phyloP scores from a whole-genome alignment of 2,888 invertebrate genomes.

The Ormia ochracea region DNA sequence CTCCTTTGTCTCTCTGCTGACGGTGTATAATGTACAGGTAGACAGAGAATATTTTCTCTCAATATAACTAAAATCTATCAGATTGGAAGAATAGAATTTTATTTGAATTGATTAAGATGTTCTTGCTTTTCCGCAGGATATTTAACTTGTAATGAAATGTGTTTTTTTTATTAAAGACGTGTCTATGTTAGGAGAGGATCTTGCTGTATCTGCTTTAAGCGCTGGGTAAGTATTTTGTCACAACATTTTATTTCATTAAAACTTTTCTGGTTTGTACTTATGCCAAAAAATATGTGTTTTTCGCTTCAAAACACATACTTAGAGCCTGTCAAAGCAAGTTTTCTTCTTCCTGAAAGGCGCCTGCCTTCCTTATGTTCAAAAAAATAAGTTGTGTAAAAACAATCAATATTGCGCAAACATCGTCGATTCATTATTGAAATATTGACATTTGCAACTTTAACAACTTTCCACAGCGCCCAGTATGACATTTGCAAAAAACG shows the following conservation, averaged over 20 bases:
- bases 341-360: slow-evolving; percentile 24
- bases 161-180: too few relatives aligned
- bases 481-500: background rate
- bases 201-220: too few relatives aligned
- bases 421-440: slow-evolving; percentile 29
- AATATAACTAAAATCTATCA: too few relatives aligned
- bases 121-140: too few relatives aligned
- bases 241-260: background rate
- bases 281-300: background rate
- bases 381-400: background rate
- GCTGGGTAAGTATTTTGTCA: too few relatives aligned
- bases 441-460: slow-evolving; percentile 41
- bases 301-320: background rate
- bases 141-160: too few relatives aligned
- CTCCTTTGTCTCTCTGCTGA: too few relatives aligned
- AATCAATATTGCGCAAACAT: slow-evolving; percentile 32
- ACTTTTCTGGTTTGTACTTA: background rate
- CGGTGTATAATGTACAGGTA: too few relatives aligned
- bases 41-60: too few relatives aligned
- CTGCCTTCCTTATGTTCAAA: slow-evolving; percentile 3
- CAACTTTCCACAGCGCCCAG: background rate
- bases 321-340: slow-evolving; percentile 6
- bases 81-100: too few relatives aligned
- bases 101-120: too few relatives aligned
- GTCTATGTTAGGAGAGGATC: too few relatives aligned